phyloP scores from a whole-genome alignment of 2,888 invertebrate genomes.

The Drosophila borborema region DNA sequence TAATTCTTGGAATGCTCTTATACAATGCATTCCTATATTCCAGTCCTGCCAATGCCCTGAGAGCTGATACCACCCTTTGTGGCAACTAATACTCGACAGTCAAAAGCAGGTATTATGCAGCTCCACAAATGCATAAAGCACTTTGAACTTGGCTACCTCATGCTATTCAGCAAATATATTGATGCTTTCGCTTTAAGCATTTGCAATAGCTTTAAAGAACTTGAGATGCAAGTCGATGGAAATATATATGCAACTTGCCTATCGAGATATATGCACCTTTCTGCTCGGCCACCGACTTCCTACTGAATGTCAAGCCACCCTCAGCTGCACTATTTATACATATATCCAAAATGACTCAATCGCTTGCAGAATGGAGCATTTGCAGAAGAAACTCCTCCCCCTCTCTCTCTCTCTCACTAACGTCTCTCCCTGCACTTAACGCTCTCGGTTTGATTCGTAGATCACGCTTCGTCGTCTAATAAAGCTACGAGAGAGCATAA shows the following conservation, averaged over 20 bases:
- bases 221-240: neutral
- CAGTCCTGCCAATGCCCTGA: neutral
- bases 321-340: neutral
- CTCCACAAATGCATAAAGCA: neutral
- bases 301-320: neutral
- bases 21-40: neutral
- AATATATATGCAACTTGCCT: no score
- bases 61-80: no score
- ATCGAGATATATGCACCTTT: neutral
- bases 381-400: neutral
- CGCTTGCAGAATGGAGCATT: neutral
- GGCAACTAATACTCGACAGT: neutral
- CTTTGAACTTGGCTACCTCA: neutral
- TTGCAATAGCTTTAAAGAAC: neutral
- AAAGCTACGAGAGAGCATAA: neutral
- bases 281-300: neutral
- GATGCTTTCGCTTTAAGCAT: neutral
- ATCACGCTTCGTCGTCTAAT: neutral
- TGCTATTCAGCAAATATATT: neutral
- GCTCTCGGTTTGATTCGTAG: neutral
- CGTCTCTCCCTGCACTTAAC: neutral
- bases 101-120: slow-evolving; percentile 1
- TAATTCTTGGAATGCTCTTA: neutral
- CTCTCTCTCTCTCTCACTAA: neutral
- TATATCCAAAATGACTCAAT: neutral